Base-by-base conservation (phyloP, 37 sponge, comb jelly and placozoan genomes). In the Agelas oroides region DNA sequence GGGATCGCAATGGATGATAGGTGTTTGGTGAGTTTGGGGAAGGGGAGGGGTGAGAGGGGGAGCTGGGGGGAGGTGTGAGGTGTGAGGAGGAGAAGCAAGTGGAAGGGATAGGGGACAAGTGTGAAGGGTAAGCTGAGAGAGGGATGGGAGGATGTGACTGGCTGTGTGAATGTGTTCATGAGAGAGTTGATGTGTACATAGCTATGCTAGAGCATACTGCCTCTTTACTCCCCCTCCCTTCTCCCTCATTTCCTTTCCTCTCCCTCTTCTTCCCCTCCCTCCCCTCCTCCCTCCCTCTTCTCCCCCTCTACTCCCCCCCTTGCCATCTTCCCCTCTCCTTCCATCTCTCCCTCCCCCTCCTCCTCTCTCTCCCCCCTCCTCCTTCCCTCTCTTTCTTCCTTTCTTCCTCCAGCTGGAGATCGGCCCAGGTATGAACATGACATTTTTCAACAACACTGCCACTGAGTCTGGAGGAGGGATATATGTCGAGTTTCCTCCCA, bases 401-500 rank as follows among this genome's bases (percentile, higher is more conserved):
- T 8, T 8, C 46, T 8, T 8, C 8, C 46, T 8, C 8, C 62
- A 93, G 93, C 35, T 93, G 37, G 80, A 80, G 46, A 75, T 93
- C 27, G 41, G 71, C 71, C 77, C 75, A 0, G 66, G 59, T 0
- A 38, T 71, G 19, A 63, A 76, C 15, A 81, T 93, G 54, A 67
- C 66, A 40, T 88, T 93, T 59, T 20, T 55, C n/a, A 53, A 85
- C 59, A 93, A 93, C 56, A 0, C 13, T 58, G 93, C 81, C 55
- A 69, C 36, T 3, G 93, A 93, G 40, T 88, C 93, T 59, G 93
- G 93, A 17, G 93, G 67, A 30, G 93, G 82, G n/a, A 93, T 93
- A 37, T 93, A 93, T 41, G 93, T 93, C 8, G 93, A 93, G 31
- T 85, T 85, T 80, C 93, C 93, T 66, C 93, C 89, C 73, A 93